Base-by-base conservation (phyloP, 2,113 vertebrate genomes). In the Tretioscincus oriximinensis region DNA sequence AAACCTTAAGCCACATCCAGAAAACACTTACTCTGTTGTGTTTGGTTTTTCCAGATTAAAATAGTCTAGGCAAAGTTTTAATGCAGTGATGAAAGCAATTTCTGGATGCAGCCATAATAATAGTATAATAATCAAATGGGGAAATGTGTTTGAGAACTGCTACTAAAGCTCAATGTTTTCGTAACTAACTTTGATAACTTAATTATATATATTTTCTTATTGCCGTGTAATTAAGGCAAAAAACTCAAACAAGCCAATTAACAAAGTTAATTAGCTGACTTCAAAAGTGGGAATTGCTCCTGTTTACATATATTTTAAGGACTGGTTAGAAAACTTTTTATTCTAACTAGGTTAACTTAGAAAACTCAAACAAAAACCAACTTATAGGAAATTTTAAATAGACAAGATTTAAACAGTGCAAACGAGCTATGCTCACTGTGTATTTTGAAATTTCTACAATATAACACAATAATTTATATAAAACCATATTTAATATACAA, bases 401-500 rank as follows among this genome's bases (percentile, higher is more conserved):
- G 26, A 26, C 5, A 61, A 69, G 18, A 7, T 47, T 24, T 76
- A 12, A 80, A 79, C 2, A 41, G 11, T 12, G 81, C 66, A 77
- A 86, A 78, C 1, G 9, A 73, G 60, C 84, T 80, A 26, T 64
- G 22, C n/a, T 85, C 10, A 65, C 29, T 68, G 78, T 75, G 80
- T 60, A 54, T 61, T 76, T 70, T 69, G 66, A 80, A 84, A 84
- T 76, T 12, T 69, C 73, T 80, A 65, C 14, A 83, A 31, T 77
- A 76, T 84, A 76, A 93, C 88, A 93, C 93, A 91, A 89, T 78
- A 10, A 64, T 91, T 95, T 94, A 94, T 96, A 94, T 93, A 93
- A 95, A 95, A 94, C 88, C 92, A 92, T 94, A 95, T 96, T 95
- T 95, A 95, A 95, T 96, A 84, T 94, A 90, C 93, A 94, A 94